A percentile compares a stretch with the other conserved stretches of the same genome.
phyloP scores from a whole-genome alignment of 2,797 vertebrate genomes.

The Carapus acus region DNA sequence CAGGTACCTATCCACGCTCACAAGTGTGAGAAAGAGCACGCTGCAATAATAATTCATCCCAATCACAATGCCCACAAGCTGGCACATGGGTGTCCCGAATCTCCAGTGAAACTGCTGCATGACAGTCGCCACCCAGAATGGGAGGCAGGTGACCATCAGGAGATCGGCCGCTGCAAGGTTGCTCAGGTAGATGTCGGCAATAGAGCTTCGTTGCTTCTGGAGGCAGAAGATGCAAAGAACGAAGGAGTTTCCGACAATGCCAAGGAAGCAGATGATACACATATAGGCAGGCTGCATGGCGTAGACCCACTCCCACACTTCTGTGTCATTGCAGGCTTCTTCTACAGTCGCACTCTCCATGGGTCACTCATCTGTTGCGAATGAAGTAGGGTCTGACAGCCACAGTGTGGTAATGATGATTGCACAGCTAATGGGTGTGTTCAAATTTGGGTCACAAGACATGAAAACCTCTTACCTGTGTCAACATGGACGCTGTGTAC shows the following conservation, averaged over 20 bases:
- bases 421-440: conserved; percentile 4
- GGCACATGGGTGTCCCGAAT: conserved; percentile 81
- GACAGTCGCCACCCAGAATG: conserved; percentile 84
- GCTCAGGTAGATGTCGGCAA: conserved; percentile 85
- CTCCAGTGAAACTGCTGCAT: conserved; percentile 75
- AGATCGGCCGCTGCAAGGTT: conserved; percentile 83
- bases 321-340: conserved; percentile 58
- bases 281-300: conserved; percentile 78
- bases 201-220: conserved; percentile 73
- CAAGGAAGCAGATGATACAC: conserved; percentile 77
- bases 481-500: conserved; percentile 19
- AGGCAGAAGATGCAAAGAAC: conserved; percentile 79
- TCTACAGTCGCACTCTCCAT: conserved; percentile 31
- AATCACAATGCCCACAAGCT: conserved; percentile 67
- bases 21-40: conserved; percentile 80
- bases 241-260: conserved; percentile 77
- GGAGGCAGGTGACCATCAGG: conserved; percentile 75
- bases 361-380: conserved; percentile 11
- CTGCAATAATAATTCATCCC: conserved; percentile 82
- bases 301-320: conserved; percentile 67
- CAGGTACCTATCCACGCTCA: conserved; percentile 85
- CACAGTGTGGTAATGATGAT: conserved; percentile 1
- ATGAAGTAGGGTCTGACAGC: conserved; percentile 19
- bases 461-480: conserved; percentile 38
- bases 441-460: not conserved